These are phyloP conservation scores for Brachionus paranguensis DNA, from an alignment of 1,140 invertebrate species.

Conservation along the genomic window DNA sequence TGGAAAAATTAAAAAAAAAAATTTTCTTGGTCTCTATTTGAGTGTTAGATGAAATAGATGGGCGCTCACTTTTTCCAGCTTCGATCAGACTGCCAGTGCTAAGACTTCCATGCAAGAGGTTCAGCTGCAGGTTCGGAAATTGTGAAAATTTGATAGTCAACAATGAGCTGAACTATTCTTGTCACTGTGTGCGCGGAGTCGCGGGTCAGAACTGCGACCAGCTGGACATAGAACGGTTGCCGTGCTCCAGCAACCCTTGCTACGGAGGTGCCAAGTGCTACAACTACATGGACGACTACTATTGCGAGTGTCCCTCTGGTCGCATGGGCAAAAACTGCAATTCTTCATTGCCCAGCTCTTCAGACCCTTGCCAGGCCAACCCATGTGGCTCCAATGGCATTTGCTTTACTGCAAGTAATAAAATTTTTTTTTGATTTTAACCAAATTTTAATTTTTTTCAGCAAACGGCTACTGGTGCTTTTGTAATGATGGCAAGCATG, in stretches of 20 bases:
- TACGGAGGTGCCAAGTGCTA: slow-evolving; percentile 35
- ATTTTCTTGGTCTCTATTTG: background rate
- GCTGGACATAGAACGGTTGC: slow-evolving; percentile 2
- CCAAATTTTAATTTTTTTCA: background rate
- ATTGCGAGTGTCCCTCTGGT: slow-evolving; percentile 27
- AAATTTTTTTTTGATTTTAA: background rate
- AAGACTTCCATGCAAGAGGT: slow-evolving; percentile 20
- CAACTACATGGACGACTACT: slow-evolving; percentile 38
- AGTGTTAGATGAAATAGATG: background rate
- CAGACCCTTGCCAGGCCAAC: background rate
- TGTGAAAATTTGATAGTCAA: slow-evolving; percentile 39
- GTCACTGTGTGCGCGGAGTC: slow-evolving; percentile 32
- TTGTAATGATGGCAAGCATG: slow-evolving; percentile 33
- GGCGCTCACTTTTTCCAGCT: background rate
- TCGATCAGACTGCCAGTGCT: background rate
- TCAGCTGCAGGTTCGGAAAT: slow-evolving; percentile 34
- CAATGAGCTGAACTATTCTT: background rate
- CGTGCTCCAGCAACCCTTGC: slow-evolving; percentile 35
- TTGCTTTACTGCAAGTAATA: slow-evolving; percentile 29
- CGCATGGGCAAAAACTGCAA: slow-evolving; percentile 40
- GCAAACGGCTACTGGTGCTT: slow-evolving; percentile 39
- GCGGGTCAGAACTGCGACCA: slow-evolving; percentile 6
- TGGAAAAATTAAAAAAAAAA: background rate
- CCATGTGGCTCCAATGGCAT: slow-evolving; percentile 30
- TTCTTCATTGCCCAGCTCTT: background rate